Evolutionary conservation across 2,113 vertebrate genomes (phyloP), one percentile per base, ranked within the genome.

Genomic region (Cephalopterus ornatus): DNA sequence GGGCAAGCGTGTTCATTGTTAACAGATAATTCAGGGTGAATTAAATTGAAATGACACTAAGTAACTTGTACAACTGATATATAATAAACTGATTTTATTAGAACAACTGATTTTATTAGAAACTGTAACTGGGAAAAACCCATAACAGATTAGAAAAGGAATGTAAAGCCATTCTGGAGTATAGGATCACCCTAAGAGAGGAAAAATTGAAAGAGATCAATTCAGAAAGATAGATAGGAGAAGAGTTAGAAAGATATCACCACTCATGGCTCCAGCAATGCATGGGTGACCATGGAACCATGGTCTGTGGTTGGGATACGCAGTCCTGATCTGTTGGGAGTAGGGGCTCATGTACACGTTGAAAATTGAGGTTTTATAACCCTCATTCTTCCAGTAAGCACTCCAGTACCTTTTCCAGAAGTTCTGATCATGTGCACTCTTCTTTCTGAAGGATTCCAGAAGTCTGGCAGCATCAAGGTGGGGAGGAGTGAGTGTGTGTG

Each of bases 331-430:
- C 37, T 49, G 2, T 44, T 50, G 52, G 2, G 0, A 9, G 14
- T 50, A 12, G 8, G 17, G 18, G 12, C 42, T 14, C 12, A 23
- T 0, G 0, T 27, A 21, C 1, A 0, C 14, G 32, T 37, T 3
- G 1, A 44, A 58, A 73, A 59, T 4, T 28, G 22, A 22, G 11
- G 27, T 5, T 49, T 50, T 44, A 9, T 32, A 50, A 33, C 14
- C 12, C 27, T 8, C 7, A 4, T 66, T 65, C 35, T 66, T 33
- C 44, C 18, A 18, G 22, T 49, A 27, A 73, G 14, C 14, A 9
- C 14, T 21, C 3, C 76, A 73, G 20, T 50, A 19, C 14, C 5
- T 58, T 14, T 59, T 44, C 37, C 14, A 58, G 32, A 27, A 58
- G 9, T 16, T 37, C 42, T 66, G 50, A 14, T 32, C 42, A 12